Evolutionary conservation across 30 jellyfish, hydroid and myxozoan species (phyloP), one percentile per base, ranked within the genome.

Genomic region (Turritopsis rubra): DNA sequence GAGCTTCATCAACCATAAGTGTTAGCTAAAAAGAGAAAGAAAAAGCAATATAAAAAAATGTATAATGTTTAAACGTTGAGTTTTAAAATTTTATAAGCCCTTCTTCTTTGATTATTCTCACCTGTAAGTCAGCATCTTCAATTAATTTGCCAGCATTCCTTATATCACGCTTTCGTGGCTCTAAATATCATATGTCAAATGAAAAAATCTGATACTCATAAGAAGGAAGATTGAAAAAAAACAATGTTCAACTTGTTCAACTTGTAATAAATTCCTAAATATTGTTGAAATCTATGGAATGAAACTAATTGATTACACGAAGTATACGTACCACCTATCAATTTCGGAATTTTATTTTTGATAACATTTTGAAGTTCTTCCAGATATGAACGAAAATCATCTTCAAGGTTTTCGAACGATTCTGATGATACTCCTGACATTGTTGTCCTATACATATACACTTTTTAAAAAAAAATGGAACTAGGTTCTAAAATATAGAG

Each of bases 1-100:
- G 96, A 5, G 97, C 97, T 60, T 93, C 99, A 41, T 88, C 96
- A 84, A 79, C 70, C 99, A 93, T 85, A 26, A 22, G 65, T 53
- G 90, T 84, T 26, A 92, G 79, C 98, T 92, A 22, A 23, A 74
- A 29, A 18, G 73, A 80, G 20, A 72, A 1, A 30, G 72, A 13
- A 41, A 41, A 41, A 41, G 60, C 5, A 5, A 41, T 13, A 41
- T 41, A 5, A 41, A 13, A 25, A 60, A 53, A 79, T 16, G 19
- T 30, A 23, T 23, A 41, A 41, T 41, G 60, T 3, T 41, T 41
- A 41, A 41, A 41, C 60, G 13, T 5, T 3, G 13, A 41, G 13
- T 3, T 41, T 41, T 41, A n/a, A n/a, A n/a, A n/a, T 13, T 41
- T 41, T 41, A 41, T 41, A 41, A 41, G 5, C 13, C 13, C 60